phyloP scores from a whole-genome alignment of 2,797 vertebrate species.

The Fringilla coelebs region DNA sequence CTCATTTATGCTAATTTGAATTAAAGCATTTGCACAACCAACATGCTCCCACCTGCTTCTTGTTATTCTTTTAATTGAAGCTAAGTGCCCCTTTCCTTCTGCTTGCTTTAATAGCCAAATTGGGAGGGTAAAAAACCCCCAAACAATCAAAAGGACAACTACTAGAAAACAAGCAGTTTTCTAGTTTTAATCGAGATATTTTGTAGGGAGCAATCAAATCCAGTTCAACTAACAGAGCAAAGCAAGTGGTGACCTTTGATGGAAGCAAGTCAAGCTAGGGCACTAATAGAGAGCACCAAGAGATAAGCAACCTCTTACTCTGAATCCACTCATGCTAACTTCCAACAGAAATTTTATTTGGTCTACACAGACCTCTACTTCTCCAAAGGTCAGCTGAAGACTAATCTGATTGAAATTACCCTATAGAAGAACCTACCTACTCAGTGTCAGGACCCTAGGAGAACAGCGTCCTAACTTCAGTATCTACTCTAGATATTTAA shows the following conservation, averaged over 20 bases:
- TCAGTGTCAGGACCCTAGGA: not conserved
- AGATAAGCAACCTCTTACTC: not conserved
- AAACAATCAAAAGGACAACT: not conserved
- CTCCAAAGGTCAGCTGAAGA: not conserved
- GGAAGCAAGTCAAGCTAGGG: not conserved
- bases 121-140: accelerated
- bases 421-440: not conserved
- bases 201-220: not conserved
- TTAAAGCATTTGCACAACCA: not conserved
- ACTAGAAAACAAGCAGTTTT: not conserved
- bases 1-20: not conserved
- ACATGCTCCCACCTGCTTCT: not conserved
- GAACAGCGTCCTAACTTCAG: not conserved
- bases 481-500: not conserved
- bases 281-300: not conserved
- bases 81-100: not conserved
- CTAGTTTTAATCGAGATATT: not conserved
- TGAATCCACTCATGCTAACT: accelerated
- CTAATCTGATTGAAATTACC: not conserved
- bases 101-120: not conserved
- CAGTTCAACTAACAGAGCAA: not conserved
- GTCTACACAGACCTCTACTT: not conserved
- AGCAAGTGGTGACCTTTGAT: not conserved
- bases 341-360: not conserved
- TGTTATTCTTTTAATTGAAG: not conserved